Percentiles rank a stretch among this genome's conserved stretches.
Evolutionary conservation across 1,140 invertebrate species (phyloP).

Genomic region (Lutraria rhynchaena): DNA sequence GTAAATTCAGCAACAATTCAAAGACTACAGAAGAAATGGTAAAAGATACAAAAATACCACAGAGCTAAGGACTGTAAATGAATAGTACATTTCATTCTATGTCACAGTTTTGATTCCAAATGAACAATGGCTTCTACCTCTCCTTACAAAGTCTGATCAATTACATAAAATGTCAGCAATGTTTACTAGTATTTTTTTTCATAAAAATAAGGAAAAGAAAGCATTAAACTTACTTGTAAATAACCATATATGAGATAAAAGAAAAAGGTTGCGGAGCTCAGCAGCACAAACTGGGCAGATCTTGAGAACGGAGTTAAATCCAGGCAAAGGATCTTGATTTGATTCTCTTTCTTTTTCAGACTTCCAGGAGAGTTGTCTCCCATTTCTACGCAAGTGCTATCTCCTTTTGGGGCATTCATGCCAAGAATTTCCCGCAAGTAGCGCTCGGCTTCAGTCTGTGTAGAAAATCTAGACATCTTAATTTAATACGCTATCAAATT

Average conservation of each 20-base stretch:
- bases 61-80: no score
- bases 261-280: constrained; percentile 91
- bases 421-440: constrained; percentile 21
- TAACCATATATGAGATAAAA: constrained; percentile 96
- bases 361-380: not conserved
- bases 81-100: no score
- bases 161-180: no score
- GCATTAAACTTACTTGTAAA: constrained; percentile 91
- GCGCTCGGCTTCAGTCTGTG: not conserved
- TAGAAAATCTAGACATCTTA: constrained; percentile 35
- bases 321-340: constrained; percentile 88
- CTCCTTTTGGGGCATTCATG: constrained; percentile 1
- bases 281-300: constrained; percentile 89
- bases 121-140: no score
- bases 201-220: no score
- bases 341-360: constrained; percentile 58
- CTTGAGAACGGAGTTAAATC: constrained; percentile 86
- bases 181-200: no score
- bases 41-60: no score
- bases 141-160: no score
- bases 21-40: no score
- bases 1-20: no score
- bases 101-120: no score
- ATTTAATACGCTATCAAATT: no score
- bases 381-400: constrained; percentile 22